Evolutionary conservation across 23 tunicate genomes (phyloP).

Genomic region (Ascidia mentula): DNA sequence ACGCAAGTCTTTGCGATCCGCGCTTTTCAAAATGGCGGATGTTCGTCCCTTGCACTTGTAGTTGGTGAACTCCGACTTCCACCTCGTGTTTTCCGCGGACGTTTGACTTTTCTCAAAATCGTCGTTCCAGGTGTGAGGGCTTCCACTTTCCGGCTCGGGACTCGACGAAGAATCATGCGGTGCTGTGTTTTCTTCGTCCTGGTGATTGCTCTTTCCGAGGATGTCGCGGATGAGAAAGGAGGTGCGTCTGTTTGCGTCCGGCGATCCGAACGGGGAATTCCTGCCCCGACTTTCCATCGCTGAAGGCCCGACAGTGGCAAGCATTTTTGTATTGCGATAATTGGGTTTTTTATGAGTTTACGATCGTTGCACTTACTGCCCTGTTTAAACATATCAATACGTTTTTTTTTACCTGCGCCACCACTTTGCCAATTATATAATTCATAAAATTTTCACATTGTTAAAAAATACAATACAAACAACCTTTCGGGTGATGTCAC

Average conservation of each 20-base stretch:
- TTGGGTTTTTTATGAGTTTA: no score
- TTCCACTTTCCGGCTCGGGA: not conserved
- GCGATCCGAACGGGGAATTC: not conserved
- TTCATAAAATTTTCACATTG: no score
- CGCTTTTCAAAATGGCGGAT: not conserved
- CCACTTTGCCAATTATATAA: no score
- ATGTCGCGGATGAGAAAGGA: constrained; percentile 82
- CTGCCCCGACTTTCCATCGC: not conserved
- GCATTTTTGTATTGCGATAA: not conserved
- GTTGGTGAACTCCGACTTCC: not conserved
- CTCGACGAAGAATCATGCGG: not conserved
- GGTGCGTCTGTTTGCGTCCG: constrained; percentile 15
- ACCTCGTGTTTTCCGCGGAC: not conserved
- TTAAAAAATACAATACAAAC: no score
- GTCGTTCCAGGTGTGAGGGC: not conserved
- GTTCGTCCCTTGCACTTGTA: no score
- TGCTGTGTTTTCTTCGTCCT: not conserved
- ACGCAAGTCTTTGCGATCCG: not conserved
- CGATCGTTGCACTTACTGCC: no score
- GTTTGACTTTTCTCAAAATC: not conserved
- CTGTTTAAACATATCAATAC: no score
- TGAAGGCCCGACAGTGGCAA: constrained; percentile 4
- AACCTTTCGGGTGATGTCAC: no score
- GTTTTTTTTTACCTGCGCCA: no score
- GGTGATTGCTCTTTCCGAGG: constrained; percentile 28